Percentiles rank a stretch among this genome's conserved stretches.
Conservation (phyloP, 2,113 vertebrate species). For the Xiphophorus couchianus region DNA sequence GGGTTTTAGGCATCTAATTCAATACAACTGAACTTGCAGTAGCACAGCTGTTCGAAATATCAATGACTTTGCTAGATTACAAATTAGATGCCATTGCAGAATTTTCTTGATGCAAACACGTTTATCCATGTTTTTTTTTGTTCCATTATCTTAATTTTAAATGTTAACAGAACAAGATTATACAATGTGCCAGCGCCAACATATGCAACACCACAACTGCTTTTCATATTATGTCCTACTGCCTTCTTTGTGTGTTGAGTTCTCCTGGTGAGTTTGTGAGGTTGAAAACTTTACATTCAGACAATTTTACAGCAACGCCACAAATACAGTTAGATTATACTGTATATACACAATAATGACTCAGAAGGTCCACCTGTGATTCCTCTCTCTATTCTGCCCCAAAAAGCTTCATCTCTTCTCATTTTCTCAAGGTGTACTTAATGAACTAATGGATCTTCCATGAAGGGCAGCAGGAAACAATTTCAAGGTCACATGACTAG, state of each 20-base stretch:
- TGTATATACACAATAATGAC: neutral
- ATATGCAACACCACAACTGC: neutral
- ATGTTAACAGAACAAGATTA: too few relatives aligned
- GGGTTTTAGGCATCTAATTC: neutral
- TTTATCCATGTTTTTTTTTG: neutral
- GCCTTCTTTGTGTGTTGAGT: neutral
- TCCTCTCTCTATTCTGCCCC: neutral
- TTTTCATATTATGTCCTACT: neutral
- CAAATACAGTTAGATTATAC: too few relatives aligned
- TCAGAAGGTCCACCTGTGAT: neutral
- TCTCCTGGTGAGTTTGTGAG: neutral
- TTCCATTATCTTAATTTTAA: neutral
- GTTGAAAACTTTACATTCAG: neutral
- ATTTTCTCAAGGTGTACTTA: neutral
- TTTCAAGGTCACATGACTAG: neutral
- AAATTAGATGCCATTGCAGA: neutral
- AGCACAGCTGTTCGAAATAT: neutral
- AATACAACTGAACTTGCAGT: neutral
- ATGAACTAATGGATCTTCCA: neutral
- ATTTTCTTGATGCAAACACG: neutral
- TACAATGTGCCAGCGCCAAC: too few relatives aligned
- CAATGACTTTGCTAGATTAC: conserved; percentile 3
- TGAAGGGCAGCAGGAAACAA: neutral
- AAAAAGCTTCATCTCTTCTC: neutral
- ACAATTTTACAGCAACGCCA: neutral